A percentile compares a stretch with the other conserved stretches of the same genome.
Evolutionary conservation across 1,140 invertebrate genomes (phyloP).

Genomic region (Adoxophyes honmai): DNA sequence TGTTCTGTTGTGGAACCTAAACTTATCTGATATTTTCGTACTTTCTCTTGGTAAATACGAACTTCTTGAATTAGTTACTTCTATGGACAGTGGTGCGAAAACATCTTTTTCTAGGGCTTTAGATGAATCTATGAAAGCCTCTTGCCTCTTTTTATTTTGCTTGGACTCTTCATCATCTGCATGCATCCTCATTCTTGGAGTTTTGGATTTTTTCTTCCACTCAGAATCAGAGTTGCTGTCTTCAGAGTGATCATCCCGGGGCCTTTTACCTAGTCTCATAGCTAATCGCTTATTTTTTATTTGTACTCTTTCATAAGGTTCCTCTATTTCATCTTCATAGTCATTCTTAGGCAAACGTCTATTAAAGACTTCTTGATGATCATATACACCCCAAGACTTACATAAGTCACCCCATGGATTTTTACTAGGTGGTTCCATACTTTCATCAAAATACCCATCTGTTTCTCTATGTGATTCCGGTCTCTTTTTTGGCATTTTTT

Average conservation of each 20-base stretch:
- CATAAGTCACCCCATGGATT: constrained; percentile 87
- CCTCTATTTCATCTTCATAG: constrained; percentile 36
- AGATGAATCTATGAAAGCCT: constrained; percentile 28
- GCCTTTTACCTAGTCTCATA: constrained; percentile 65
- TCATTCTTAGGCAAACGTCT: constrained; percentile 42
- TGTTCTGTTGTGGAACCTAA: constrained; percentile 38
- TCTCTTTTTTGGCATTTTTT: constrained; percentile 63
- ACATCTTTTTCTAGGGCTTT: constrained; percentile 46
- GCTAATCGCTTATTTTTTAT: constrained; percentile 61
- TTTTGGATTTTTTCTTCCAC: constrained; percentile 81
- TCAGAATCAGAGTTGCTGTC: constrained; percentile 68
- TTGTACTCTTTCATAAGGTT: constrained; percentile 31
- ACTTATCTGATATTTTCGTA: constrained; percentile 56
- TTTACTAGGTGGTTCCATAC: constrained; percentile 62
- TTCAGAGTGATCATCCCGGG: constrained; percentile 31
- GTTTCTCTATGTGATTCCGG: constrained; percentile 81
- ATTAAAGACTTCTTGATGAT: constrained; percentile 78
- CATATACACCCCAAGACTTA: constrained; percentile 82
- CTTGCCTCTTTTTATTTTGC: constrained; percentile 58
- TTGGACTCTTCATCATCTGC: constrained; percentile 91
- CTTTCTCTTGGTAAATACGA: constrained; percentile 40
- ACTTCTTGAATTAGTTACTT: constrained; percentile 52
- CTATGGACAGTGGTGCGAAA: constrained; percentile 61
- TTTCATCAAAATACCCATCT: constrained; percentile 62
- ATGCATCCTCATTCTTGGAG: constrained; percentile 89